Conservation (phyloP, 2,113 vertebrate species). For the Urocynchramus pylzowi region DNA sequence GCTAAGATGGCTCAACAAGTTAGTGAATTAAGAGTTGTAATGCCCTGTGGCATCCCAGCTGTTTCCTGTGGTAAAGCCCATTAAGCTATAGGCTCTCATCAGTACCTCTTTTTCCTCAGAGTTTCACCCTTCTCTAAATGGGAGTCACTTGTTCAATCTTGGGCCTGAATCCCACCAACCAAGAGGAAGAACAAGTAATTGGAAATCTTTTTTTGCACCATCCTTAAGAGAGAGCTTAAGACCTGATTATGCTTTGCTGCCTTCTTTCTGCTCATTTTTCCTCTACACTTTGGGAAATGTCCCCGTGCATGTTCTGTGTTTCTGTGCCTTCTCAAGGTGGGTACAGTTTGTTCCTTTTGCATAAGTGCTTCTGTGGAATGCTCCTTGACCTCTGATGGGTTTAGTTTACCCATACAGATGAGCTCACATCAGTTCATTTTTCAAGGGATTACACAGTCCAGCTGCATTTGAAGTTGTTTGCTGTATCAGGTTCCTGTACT, state of each 20-base stretch:
- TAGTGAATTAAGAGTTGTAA: neutral
- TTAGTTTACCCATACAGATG: neutral
- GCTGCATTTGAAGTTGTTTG: neutral
- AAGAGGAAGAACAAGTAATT: neutral
- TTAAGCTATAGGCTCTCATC: neutral
- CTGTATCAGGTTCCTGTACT: neutral
- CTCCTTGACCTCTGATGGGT: neutral
- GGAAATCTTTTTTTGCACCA: neutral
- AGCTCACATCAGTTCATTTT: neutral
- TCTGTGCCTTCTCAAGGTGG: neutral
- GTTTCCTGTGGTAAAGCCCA: neutral
- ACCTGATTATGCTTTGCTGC: neutral
- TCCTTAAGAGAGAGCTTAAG: neutral
- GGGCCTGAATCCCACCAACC: neutral
- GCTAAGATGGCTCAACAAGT: neutral
- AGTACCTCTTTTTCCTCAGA: neutral
- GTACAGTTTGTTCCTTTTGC: neutral
- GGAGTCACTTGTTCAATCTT: neutral
- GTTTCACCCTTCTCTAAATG: neutral
- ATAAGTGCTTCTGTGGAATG: neutral
- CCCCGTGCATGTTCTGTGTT: neutral
- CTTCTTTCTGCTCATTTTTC: neutral
- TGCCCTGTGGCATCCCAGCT: neutral
- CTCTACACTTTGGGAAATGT: accelerated
- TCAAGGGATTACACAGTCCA: neutral